A percentile compares a stretch with the other conserved stretches of the same genome.
Conservation (phyloP, 2,113 vertebrate genomes). For the Otus sunia region DNA sequence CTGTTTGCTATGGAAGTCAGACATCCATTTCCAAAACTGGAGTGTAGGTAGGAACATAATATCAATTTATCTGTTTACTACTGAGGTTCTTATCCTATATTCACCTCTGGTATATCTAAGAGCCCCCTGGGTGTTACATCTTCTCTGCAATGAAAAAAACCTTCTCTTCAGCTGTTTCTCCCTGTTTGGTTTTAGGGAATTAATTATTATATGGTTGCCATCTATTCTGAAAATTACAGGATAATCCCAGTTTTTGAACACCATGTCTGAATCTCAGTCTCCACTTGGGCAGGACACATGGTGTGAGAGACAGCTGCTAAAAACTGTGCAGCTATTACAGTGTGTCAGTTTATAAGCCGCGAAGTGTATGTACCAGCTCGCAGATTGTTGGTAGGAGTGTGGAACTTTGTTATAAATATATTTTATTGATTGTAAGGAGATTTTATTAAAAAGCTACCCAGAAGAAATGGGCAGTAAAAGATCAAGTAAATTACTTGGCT, state of each 20-base stretch:
- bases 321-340: conserved; percentile 61
- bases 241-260: conserved; percentile 50
- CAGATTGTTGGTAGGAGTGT: conserved; percentile 65
- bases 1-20: background rate
- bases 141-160: background rate
- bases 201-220: background rate
- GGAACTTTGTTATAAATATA: conserved; percentile 59
- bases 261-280: conserved; percentile 42
- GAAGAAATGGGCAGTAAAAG: conserved; percentile 45
- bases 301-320: conserved; percentile 69
- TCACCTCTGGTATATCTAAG: background rate
- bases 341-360: conserved; percentile 57
- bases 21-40: background rate
- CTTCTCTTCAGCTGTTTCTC: conserved; percentile 8
- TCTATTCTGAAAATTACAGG: conserved; percentile 35
- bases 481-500: conserved; percentile 20
- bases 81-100: background rate
- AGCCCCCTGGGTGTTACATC: background rate
- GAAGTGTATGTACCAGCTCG: conserved; percentile 54
- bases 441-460: conserved; percentile 40
- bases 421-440: conserved; percentile 58
- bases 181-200: background rate
- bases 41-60: background rate
- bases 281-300: conserved; percentile 57
- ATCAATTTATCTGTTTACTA: background rate